phyloP scores from a whole-genome alignment of 2,113 vertebrate species.

The Tetraodon nigroviridis region DNA sequence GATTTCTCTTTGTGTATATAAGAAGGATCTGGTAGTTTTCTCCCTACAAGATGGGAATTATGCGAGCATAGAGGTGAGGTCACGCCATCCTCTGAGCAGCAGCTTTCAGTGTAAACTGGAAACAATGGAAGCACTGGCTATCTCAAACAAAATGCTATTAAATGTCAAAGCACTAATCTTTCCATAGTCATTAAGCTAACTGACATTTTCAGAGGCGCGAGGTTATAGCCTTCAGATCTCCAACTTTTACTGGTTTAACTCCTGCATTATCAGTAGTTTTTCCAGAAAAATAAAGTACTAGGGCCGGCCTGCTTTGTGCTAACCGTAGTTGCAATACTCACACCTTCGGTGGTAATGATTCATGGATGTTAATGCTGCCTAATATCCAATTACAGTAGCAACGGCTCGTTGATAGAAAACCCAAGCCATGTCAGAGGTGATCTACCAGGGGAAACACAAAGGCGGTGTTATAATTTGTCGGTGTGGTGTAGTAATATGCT shows the following conservation, averaged over 20 bases:
- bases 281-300: no score
- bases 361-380: neutral
- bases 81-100: constrained; percentile 18
- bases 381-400: constrained; percentile 2
- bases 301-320: no score
- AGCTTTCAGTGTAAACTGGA: constrained; percentile 32
- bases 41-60: constrained; percentile 44
- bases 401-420: neutral
- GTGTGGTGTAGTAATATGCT: constrained; percentile 1
- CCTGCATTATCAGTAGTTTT: neutral
- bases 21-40: constrained; percentile 46
- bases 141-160: constrained; percentile 11
- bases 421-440: neutral
- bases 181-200: constrained; percentile 9
- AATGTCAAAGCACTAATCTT: constrained; percentile 5
- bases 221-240: neutral
- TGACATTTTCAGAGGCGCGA: neutral
- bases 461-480: neutral
- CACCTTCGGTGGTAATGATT: neutral
- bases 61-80: constrained; percentile 48
- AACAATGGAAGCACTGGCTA: constrained; percentile 44
- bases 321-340: no score
- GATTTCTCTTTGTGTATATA: constrained; percentile 11
- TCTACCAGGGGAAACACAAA: neutral
- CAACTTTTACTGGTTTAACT: neutral